Conservation (phyloP, 2,113 vertebrate species). For the Aepyceros melampus region DNA sequence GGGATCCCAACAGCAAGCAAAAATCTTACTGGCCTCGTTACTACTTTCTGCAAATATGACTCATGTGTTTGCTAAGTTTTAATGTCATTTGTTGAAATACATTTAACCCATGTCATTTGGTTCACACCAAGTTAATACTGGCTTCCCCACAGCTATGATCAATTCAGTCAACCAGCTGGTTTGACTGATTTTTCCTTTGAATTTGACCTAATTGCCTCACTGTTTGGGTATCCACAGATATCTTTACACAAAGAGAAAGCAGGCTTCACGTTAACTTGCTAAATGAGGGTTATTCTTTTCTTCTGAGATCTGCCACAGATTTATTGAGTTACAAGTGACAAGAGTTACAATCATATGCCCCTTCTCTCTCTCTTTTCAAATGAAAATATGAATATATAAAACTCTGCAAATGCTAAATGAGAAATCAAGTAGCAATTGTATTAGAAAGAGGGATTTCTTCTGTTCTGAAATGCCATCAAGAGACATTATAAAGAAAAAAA, state of each 20-base stretch:
- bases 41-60: background rate
- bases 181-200: conserved; percentile 37
- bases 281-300: background rate
- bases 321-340: background rate
- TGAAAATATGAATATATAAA: background rate
- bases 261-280: conserved; percentile 1
- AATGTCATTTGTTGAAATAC: background rate
- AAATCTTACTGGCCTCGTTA: background rate
- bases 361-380: background rate
- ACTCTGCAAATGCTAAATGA: background rate
- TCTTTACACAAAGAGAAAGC: conserved; percentile 8
- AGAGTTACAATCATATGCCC: conserved; percentile 3
- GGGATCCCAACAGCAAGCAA: background rate
- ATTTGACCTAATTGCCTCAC: conserved; percentile 1
- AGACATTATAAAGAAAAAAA: background rate
- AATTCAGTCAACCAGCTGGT: background rate
- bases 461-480: background rate
- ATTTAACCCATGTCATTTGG: background rate
- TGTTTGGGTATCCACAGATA: background rate
- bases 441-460: background rate
- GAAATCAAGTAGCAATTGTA: background rate
- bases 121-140: background rate
- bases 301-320: background rate
- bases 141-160: conserved; percentile 2
- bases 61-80: background rate